phyloP scores from a whole-genome alignment of 2,888 invertebrate species.

The Caenorhabditis virilis region DNA sequence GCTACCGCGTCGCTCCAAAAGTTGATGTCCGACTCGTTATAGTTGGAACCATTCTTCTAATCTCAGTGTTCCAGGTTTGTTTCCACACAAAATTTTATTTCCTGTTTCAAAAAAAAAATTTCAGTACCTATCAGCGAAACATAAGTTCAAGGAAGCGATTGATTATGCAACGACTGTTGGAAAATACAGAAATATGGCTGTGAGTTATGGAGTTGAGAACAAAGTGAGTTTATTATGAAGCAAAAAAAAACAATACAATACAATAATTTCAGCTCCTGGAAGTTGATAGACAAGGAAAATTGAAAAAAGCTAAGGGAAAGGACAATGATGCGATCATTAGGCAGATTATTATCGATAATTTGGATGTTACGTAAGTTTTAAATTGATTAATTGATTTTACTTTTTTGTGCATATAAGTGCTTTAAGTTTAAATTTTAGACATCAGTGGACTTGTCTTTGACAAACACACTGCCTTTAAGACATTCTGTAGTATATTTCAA shows the following conservation, averaged over 20 bases:
- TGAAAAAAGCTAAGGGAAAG: conserved; percentile 70
- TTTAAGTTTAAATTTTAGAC: too few relatives aligned
- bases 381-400: conserved; percentile 2
- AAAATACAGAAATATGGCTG: conserved; percentile 72
- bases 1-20: conserved; percentile 84
- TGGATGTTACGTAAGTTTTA: conserved; percentile 78
- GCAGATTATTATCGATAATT: conserved; percentile 85
- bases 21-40: conserved; percentile 88
- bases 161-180: conserved; percentile 74
- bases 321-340: conserved; percentile 82
- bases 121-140: conserved; percentile 72
- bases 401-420: too few relatives aligned
- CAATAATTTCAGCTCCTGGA: conserved; percentile 49
- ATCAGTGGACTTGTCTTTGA: too few relatives aligned
- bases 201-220: conserved; percentile 74
- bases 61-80: conserved; percentile 82
- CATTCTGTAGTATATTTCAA: too few relatives aligned
- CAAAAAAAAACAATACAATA: neutral
- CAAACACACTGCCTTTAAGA: too few relatives aligned
- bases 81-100: neutral
- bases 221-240: conserved; percentile 67
- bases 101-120: conserved; percentile 33
- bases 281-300: conserved; percentile 61
- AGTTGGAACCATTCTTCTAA: conserved; percentile 81
- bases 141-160: conserved; percentile 80